Base-by-base conservation (phyloP, 2,888 invertebrate species). In the Eustalomyia histrio region DNA sequence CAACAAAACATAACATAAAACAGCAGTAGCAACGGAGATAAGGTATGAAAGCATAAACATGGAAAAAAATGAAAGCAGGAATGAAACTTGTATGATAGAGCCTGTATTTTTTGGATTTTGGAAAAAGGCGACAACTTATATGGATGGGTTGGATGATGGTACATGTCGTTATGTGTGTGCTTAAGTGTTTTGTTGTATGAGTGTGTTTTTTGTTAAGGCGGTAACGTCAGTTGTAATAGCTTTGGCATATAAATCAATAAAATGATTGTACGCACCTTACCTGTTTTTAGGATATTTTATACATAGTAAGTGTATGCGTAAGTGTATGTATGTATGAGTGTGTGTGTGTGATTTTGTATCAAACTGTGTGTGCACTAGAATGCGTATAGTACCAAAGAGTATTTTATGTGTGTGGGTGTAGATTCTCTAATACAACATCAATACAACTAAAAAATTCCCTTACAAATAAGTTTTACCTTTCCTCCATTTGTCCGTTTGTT, bases 241-340 rank as follows among this genome's bases (percentile, higher is more conserved):
- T 86, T 88, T 85, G 87, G 87, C 87, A 88, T 87, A 88, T 88
- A 88, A 88, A 88, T 88, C 88, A 88, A 88, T 88, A 88, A 87
- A 87, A 87, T 80, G 65, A 64, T 79, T 83, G 76, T 76, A 79
- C 79, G 75, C 79, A 80, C 79, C 80, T 80, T 80, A 75, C 52
- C 68, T 78, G 76, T 76, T 55, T 65, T 68, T 53, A 16, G 52
- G 52, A 63, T 68, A 9, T 65, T 33, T 79, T n/a, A n/a, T n/a
- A n/a, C n/a, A n/a, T n/a, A n/a, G 53, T 24, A 18, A 29, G 80
- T 82, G 76, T 78, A 57, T 82, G 81, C 76, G 71, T 79, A 53
- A 80, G 80, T 82, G 76, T 83, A 64, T 69, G 67, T 53, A 52
- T 12, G 61, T 17, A 21, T 52, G 52, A 6, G n/a, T 58, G 35